Evolutionary conservation across 2,888 invertebrate species (phyloP), one percentile per base, ranked within the genome.

Genomic region (Gerosis bhagava): DNA sequence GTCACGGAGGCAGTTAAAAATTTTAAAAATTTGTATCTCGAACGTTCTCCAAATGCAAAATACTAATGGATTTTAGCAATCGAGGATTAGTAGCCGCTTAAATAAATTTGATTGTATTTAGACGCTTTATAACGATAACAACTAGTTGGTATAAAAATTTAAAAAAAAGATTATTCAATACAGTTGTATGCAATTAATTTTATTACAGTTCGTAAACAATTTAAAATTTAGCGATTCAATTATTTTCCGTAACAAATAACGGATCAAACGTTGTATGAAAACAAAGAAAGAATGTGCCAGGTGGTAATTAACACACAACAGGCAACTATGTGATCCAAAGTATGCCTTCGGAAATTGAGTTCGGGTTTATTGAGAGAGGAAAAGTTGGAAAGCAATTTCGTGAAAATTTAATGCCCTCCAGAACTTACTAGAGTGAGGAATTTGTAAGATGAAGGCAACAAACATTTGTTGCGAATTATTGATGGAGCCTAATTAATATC

Each of bases 301-400:
- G 53, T 54, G 65, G 68, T 67, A 70, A 73, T 72, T 67, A 69
- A 69, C 68, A 70, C 53, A 67, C 60, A 70, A 70, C 64, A 68
- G 54, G 60, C 60, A 73, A 73, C 71, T 72, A 69, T 70, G 67
- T 69, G 70, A 73, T 73, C 60, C 61, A 67, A 79, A 82, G 79
- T 83, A 82, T 77, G 75, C 72, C 72, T 76, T 69, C 66, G 70
- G 69, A 80, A 77, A 82, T 79, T 70, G 70, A 77, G 78, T 77
- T 73, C 67, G 60, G 53, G 74, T 73, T 75, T 80, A 83, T 82
- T 73, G 78, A 73, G 75, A 70, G 67, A 65, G 77, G 77, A 80
- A 84, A 83, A 86, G 78, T 84, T 86, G 64, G 73, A 73, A 77
- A 82, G 83, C 79, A 77, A 83, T 86, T 83, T 77, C 73, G 72